phyloP scores from a whole-genome alignment of 2,888 invertebrate species.

The Platycheirus rosarum region DNA sequence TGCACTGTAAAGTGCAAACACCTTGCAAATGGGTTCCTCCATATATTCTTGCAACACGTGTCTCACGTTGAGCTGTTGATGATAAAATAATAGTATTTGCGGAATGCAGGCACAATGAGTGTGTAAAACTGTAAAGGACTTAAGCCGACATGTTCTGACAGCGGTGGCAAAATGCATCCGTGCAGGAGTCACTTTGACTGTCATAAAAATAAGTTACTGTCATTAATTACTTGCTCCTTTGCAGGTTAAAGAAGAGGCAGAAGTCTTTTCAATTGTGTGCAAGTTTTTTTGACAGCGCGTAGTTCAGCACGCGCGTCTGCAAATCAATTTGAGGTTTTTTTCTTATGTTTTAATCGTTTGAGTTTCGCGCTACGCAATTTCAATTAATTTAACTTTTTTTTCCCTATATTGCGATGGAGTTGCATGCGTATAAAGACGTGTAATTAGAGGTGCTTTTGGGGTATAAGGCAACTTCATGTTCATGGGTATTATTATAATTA shows the following conservation, averaged over 20 bases:
- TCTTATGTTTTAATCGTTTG: not conserved
- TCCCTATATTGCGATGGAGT: not conserved
- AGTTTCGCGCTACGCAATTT: slow-evolving; percentile 47
- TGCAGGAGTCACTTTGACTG: slow-evolving; percentile 59
- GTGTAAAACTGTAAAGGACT: slow-evolving; percentile 9
- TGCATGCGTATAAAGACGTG: slow-evolving; percentile 26
- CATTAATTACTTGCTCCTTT: slow-evolving; percentile 63
- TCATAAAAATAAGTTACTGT: slow-evolving; percentile 71
- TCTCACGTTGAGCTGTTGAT: slow-evolving; percentile 42
- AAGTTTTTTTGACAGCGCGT: slow-evolving; percentile 15
- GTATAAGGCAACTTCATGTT: slow-evolving; percentile 26
- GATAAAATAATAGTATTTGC: slow-evolving; percentile 24
- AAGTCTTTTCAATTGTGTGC: slow-evolving; percentile 1
- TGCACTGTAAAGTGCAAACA: slow-evolving; percentile 58
- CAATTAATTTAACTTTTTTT: slow-evolving; percentile 64
- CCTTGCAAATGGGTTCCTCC: slow-evolving; percentile 53
- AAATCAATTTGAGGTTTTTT: slow-evolving; percentile 57
- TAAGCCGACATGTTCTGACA: slow-evolving; percentile 33
- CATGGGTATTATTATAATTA: slow-evolving; percentile 18
- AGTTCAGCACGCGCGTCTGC: slow-evolving; percentile 30
- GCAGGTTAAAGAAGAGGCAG: not conserved
- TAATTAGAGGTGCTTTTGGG: slow-evolving; percentile 53
- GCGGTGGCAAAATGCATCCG: slow-evolving; percentile 31
- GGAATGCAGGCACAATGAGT: slow-evolving; percentile 7
- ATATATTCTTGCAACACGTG: slow-evolving; percentile 54